Evolutionary conservation across 2,797 vertebrate genomes (phyloP), one percentile per base, ranked within the genome.

Genomic region (Pseudochaenichthys georgianus): DNA sequence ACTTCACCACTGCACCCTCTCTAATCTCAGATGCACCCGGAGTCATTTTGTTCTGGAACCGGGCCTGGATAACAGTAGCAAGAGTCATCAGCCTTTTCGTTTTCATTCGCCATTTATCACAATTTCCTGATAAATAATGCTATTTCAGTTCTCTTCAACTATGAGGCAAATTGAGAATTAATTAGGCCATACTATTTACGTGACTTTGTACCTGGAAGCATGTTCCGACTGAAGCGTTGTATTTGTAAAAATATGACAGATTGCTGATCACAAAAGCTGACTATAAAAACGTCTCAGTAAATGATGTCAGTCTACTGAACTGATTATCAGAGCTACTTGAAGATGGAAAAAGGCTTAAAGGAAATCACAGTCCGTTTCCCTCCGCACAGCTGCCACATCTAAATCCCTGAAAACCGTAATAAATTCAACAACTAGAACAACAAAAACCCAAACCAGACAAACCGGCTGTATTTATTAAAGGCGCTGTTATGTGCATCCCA

Each of bases 391-490:
- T 71, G 43, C 64, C 12, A 21, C 80, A 58, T 70, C 51, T 41
- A 58, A 61, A 65, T 76, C 73, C 76, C 83, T 65, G 69, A 74
- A 84, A 86, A 70, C 48, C 53, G 59, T 17, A 43, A 78, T 74
- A 73, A 78, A 78, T 80, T 70, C 86, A 85, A 75, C 81, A 76
- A 73, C 53, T 13, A 16, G 31, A 66, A 67, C 28, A 38, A 38
- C 8, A 68, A 70, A 81, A 72, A 53, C 47, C 21, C 17, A 64
- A 81, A 77, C 83, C 87, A 83, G 87, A 85, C 87, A 89, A 84
- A 84, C 51, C 16, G 5, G 53, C 83, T 82, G 70, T 78, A 76
- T 88, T 90, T 87, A 92, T 91, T 91, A 93, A 88, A 90, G 86
- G 80, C 2, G 13, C 78, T 51, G 81, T 87, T 79, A 74, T 72